A percentile compares a stretch with the other conserved stretches of the same genome.
These are phyloP conservation scores for Tetheella fluctuosa DNA, from an alignment of 2,888 invertebrate genomes.

Conservation along the genomic window DNA sequence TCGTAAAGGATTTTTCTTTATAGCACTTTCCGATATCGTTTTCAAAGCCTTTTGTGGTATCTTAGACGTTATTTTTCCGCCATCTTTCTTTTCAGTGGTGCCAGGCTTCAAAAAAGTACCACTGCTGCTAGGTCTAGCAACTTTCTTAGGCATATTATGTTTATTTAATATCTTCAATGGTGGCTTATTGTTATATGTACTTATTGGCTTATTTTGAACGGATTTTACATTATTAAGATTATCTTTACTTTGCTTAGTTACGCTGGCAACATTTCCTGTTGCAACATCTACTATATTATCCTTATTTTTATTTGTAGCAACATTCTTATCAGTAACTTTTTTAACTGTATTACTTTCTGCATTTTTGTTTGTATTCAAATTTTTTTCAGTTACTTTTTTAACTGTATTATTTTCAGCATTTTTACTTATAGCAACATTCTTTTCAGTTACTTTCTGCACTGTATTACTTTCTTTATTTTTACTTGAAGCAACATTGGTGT, in stretches of 20 bases:
- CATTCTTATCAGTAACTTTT: background rate
- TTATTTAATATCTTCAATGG: slow-evolving; percentile 1
- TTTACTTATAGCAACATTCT: background rate
- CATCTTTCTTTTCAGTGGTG: slow-evolving; percentile 31
- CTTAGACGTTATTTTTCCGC: slow-evolving; percentile 38
- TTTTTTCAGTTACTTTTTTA: no score
- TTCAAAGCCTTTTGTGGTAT: slow-evolving; percentile 53
- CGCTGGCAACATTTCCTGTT: background rate
- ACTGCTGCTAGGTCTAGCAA: background rate
- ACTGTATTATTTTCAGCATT: no score
- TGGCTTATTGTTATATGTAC: background rate
- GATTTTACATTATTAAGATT: background rate
- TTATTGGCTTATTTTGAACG: background rate
- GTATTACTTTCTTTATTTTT: background rate
- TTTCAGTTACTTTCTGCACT: background rate
- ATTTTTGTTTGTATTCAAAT: background rate
- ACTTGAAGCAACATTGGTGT: background rate
- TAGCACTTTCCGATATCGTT: slow-evolving; percentile 25
- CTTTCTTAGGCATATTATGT: background rate
- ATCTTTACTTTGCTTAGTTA: background rate
- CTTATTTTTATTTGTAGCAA: slow-evolving; percentile 3
- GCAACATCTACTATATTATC: background rate
- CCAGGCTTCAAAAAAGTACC: background rate
- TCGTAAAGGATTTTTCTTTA: slow-evolving; percentile 46
- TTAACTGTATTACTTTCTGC: no score